Percentiles rank a stretch among this genome's conserved stretches.
phyloP scores from a whole-genome alignment of 2,113 vertebrate species.

The Daboia siamensis region DNA sequence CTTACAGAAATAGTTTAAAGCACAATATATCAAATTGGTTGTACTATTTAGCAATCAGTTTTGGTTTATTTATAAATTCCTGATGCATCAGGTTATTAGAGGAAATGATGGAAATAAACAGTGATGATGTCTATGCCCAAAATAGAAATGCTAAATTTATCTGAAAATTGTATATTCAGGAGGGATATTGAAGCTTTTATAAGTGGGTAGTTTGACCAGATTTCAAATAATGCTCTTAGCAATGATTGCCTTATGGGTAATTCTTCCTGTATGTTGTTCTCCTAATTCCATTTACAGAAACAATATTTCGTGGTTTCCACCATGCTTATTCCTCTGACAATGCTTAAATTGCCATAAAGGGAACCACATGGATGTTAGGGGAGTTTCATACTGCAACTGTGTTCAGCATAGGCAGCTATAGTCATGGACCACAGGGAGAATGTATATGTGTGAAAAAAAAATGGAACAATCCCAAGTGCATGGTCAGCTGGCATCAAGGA shows the following conservation, averaged over 20 bases:
- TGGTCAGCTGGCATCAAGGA: neutral
- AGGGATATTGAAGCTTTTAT: constrained; percentile 11
- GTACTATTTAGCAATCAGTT: neutral
- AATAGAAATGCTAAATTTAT: constrained; percentile 1
- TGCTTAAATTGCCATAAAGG: neutral
- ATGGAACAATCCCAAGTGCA: neutral
- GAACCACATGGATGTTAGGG: neutral
- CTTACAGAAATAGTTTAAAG: neutral
- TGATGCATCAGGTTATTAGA: constrained; percentile 8
- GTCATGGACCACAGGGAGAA: neutral
- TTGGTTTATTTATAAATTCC: neutral
- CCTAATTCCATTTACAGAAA: neutral
- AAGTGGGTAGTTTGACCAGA: neutral
- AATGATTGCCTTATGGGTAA: constrained; percentile 6
- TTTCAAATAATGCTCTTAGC: neutral
- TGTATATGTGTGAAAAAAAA: neutral
- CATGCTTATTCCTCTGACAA: neutral
- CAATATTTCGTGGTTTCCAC: neutral
- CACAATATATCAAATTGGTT: neutral
- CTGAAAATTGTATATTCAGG: neutral
- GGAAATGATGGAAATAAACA: neutral
- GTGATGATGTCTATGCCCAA: neutral
- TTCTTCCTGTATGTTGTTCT: neutral
- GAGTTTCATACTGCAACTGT: neutral
- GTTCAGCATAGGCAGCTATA: neutral